Base-by-base conservation (phyloP, 2,797 vertebrate species). In the Poeciliopsis turneri region DNA sequence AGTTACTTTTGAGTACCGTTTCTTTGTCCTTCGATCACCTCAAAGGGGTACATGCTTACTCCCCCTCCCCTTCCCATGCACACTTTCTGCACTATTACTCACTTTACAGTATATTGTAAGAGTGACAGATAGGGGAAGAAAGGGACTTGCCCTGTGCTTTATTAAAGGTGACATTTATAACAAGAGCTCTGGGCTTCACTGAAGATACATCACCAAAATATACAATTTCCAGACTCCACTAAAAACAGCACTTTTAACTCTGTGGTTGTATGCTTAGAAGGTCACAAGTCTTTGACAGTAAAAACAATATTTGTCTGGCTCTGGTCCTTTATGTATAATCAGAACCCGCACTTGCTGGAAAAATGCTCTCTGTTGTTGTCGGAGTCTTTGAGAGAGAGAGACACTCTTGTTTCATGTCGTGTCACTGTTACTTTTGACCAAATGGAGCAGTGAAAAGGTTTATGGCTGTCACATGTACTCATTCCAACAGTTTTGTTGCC, bases 401-500 rank as follows among this genome's bases (percentile, higher is more conserved):
- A 84, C 61, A 80, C 82, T 82, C 82, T 80, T 77, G 75, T 84
- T 88, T 77, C 81, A 72, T 89, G 79, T 88, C 83, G 79, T 88
- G 86, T 90, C 87, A 80, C 70, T 86, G 85, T 84, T 87, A 90
- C 89, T 93, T 93, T 89, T 90, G 85, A 86, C 83, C 85, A 86
- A 90, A 90, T 89, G 92, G 89, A 87, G 89, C 87, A 87, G 78
- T 57, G 82, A 77, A 86, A 87, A 82, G 88, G 78, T 90, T 92
- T 85, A 87, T 86, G 86, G 90, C 86, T 85, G 82, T 91, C 82
- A 84, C 92, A 92, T 93, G 88, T 92, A 85, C 90, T 91, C 85
- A 92, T 92, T 95, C 87, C 87, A 89, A 93, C 94, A 92, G 90
- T 94, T 93, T 94, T 92, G 95, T 96, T 96, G 95, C 95, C 95